Conservation (phyloP, 2,797 vertebrate species). For the Sphenodon punctatus region DNA sequence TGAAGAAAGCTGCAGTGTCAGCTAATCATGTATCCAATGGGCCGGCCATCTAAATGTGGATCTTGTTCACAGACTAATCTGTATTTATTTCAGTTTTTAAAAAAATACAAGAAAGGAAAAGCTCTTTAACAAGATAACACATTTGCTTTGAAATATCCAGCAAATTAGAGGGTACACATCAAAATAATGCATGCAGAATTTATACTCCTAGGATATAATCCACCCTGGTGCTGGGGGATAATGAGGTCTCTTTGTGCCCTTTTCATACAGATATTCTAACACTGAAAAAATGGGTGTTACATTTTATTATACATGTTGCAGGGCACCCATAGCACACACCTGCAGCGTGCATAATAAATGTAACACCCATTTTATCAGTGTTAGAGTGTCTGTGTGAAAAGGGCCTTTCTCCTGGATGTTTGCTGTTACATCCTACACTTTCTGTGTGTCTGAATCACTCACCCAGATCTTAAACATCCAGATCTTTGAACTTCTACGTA, state of each 20-base stretch:
- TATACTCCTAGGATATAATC: not conserved
- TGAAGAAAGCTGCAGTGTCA: not conserved
- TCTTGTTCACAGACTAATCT: not conserved
- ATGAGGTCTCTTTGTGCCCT: not conserved
- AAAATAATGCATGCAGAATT: rapidly evolving
- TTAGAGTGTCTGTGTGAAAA: no score
- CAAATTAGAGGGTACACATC: not conserved
- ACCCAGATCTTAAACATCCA: no score
- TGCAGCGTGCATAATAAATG: no score
- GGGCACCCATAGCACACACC: no score
- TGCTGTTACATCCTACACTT: no score
- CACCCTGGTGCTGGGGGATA: not conserved
- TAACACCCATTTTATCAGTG: no score
- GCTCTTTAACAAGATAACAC: not conserved
- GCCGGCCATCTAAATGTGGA: not conserved
- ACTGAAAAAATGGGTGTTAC: no score
- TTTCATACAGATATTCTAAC: no score
- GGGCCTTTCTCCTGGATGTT: no score
- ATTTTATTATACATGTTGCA: no score
- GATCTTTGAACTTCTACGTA: no score
- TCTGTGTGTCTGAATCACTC: no score
- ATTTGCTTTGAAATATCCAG: not conserved
- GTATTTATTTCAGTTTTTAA: not conserved
- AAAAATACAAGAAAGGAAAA: not conserved
- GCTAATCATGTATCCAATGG: not conserved